Evolutionary conservation across 2,113 vertebrate species (phyloP), one percentile per base, ranked within the genome.

Genomic region (Indri indri): DNA sequence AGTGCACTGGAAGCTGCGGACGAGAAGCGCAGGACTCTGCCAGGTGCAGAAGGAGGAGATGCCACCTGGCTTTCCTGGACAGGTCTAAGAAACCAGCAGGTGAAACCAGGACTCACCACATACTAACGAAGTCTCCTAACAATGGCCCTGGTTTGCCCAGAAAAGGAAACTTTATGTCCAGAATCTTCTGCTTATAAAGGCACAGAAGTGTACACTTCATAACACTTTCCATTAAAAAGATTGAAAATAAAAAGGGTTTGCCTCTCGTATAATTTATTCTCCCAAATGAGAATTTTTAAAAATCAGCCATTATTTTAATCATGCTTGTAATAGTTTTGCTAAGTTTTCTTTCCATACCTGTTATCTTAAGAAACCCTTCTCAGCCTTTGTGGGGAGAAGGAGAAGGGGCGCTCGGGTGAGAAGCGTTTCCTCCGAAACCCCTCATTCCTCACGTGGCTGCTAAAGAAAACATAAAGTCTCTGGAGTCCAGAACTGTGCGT

Each of bases 21-120:
- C 2, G 3, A 23, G 23, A 42, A 68, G 63, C 5, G 47, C 17
- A 63, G 3, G 32, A 10, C 42, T 2, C 2, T 8, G 10, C 45
- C 13, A 18, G 23, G 47, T n/a, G 37, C 16, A 27, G 32, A 32
- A 18, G 3, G 3, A 16, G 22, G 61, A 14, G 11, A 9, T 14
- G 2, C 6, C 0, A 0, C 50, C 12, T 68, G 10, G 4, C 1
- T 1, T 25, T 70, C 0, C 0, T 16, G 42, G n/a, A 9, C n/a
- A 79, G 45, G 34, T 23, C 83, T 8, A 2, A 70, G 88, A 66
- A 73, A 14, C 18, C 0, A 0, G 13, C 42, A 11, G 0, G 9
- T 11, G 77, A 74, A 20, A n/a, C 66, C 82, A 50, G 37, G 12
- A 20, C 30, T 27, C 4, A 1, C 3, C 8, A 1, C 70, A 10